Percentiles rank a stretch among this genome's conserved stretches.
These are phyloP conservation scores for Enteromius thamalakanensis DNA, from an alignment of 2,797 vertebrate genomes.

Conservation along the genomic window DNA sequence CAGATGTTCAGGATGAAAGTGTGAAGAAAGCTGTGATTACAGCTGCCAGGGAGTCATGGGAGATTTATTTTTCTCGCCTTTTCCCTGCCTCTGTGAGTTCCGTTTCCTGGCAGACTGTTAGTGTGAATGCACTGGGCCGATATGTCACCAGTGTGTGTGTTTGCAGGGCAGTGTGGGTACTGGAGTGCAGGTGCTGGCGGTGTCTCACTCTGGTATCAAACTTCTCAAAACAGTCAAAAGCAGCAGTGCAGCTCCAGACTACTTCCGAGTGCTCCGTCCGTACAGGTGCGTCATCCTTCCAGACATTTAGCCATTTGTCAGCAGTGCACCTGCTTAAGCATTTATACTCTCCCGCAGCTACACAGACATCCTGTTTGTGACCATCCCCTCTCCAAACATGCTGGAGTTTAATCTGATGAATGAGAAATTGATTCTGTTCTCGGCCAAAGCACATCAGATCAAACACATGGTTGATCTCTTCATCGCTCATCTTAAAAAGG, in stretches of 20 bases:
- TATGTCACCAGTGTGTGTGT: slow-evolving; percentile 23
- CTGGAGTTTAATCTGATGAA: slow-evolving; percentile 93
- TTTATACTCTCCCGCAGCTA: slow-evolving; percentile 78
- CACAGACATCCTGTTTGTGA: slow-evolving; percentile 92
- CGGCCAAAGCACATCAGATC: slow-evolving; percentile 90
- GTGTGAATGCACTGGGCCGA: neutral
- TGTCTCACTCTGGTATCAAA: slow-evolving; percentile 90
- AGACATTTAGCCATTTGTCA: neutral
- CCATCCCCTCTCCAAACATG: slow-evolving; percentile 93
- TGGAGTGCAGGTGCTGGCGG: slow-evolving; percentile 90
- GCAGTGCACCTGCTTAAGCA: neutral
- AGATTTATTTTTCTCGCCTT: slow-evolving; percentile 95
- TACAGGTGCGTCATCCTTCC: slow-evolving; percentile 82
- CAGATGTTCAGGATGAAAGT: slow-evolving; percentile 83
- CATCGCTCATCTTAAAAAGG: slow-evolving; percentile 95
- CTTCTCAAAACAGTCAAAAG: slow-evolving; percentile 88
- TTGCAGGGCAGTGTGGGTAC: slow-evolving; percentile 94
- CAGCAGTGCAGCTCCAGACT: slow-evolving; percentile 79
- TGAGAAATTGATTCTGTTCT: slow-evolving; percentile 97
- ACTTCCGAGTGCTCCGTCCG: slow-evolving; percentile 85
- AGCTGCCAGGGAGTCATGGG: slow-evolving; percentile 86
- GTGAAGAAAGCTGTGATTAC: slow-evolving; percentile 87
- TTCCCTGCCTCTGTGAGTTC: slow-evolving; percentile 92
- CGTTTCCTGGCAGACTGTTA: neutral
- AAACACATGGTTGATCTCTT: slow-evolving; percentile 91